These are phyloP conservation scores for Trinorchestia longiramus DNA, from an alignment of 1,140 invertebrate species.

Conservation along the genomic window DNA sequence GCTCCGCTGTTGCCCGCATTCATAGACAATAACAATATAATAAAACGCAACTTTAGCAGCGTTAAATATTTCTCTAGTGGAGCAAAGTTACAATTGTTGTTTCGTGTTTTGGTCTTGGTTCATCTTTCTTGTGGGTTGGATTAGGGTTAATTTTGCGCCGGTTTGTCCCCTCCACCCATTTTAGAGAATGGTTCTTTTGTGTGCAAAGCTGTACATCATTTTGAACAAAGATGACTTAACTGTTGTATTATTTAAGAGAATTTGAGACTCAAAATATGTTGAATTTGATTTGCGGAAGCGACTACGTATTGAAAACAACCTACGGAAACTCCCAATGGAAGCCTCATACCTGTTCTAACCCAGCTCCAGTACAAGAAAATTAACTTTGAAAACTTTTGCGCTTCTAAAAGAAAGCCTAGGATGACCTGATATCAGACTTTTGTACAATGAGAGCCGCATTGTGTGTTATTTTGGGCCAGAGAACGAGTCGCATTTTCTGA, in stretches of 20 bases:
- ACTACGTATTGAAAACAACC: not conserved
- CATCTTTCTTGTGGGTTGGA: not conserved
- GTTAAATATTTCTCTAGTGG: slow-evolving; percentile 14
- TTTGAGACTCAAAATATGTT: not conserved
- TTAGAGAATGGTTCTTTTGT: not conserved
- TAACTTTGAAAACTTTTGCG: not conserved
- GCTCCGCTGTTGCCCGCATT: not conserved
- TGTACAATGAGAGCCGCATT: not conserved
- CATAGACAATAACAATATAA: slow-evolving; percentile 43
- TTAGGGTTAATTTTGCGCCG: not conserved
- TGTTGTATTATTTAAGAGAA: not conserved
- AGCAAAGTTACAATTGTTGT: slow-evolving; percentile 41
- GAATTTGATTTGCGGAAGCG: not conserved
- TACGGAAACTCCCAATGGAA: not conserved
- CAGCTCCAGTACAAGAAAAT: not conserved
- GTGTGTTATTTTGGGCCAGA: not conserved
- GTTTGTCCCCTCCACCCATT: not conserved
- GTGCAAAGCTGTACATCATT: not conserved
- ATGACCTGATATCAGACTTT: not conserved
- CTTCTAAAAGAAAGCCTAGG: not conserved
- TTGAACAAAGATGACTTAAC: not conserved
- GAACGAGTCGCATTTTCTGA: not conserved
- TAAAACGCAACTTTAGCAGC: slow-evolving; percentile 20
- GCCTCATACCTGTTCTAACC: not conserved
- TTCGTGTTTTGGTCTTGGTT: not conserved